Percentiles rank a stretch among this genome's conserved stretches.
These are phyloP conservation scores for Epirrhoe alternata DNA, from an alignment of 2,888 invertebrate species.

Conservation along the genomic window DNA sequence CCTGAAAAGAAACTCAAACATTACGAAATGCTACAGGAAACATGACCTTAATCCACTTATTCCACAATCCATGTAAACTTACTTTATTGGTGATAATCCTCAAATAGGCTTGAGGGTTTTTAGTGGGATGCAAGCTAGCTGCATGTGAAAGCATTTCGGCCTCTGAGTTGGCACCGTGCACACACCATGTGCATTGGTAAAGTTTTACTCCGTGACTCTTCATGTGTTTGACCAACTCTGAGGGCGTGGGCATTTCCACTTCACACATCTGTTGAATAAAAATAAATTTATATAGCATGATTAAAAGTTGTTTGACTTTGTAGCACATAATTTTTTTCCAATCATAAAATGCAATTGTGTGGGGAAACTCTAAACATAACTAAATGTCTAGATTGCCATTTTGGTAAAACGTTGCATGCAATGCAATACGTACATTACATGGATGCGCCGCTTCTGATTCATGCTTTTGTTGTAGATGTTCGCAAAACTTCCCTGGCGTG, in stretches of 20 bases:
- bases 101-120: conserved; percentile 72
- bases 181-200: conserved; percentile 78
- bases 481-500: conserved; percentile 66
- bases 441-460: conserved; percentile 44
- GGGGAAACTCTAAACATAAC: no score
- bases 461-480: conserved; percentile 66
- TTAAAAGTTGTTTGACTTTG: background rate
- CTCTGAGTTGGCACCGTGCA: conserved; percentile 70
- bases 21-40: conserved; percentile 1
- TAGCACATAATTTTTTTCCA: background rate
- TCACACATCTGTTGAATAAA: conserved; percentile 60
- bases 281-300: conserved; percentile 4
- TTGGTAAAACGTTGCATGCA: background rate
- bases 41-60: background rate
- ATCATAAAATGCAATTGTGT: no score
- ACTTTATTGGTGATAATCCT: conserved; percentile 61
- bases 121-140: conserved; percentile 70
- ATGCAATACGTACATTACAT: conserved; percentile 67
- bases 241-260: conserved; percentile 45
- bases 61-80: background rate
- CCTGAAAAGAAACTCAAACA: conserved; percentile 55
- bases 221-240: conserved; percentile 66
- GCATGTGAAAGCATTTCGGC: conserved; percentile 66
- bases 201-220: conserved; percentile 70
- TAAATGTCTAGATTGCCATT: background rate